phyloP scores from a whole-genome alignment of 2,113 vertebrate genomes.

The Gila orcuttii region DNA sequence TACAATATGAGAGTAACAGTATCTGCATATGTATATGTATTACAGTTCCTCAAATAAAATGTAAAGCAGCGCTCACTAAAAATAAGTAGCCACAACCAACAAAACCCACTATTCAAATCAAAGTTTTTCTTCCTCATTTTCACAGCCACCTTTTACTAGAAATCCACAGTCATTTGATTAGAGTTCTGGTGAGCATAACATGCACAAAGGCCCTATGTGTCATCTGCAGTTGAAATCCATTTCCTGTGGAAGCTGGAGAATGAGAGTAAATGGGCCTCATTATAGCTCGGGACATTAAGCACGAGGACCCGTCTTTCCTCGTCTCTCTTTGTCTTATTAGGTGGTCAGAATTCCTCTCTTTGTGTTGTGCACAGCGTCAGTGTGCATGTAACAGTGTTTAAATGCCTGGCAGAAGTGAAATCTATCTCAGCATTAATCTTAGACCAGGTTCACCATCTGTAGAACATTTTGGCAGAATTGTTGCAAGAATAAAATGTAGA shows the following conservation, averaged over 20 bases:
- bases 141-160: slow-evolving; percentile 31
- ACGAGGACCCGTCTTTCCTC: neutral
- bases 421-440: neutral
- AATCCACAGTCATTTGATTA: neutral
- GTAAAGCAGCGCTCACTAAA: neutral
- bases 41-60: slow-evolving; percentile 4
- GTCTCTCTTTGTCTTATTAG: neutral
- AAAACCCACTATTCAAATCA: slow-evolving; percentile 11
- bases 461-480: neutral
- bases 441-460: neutral
- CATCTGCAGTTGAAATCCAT: slow-evolving; percentile 31
- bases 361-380: neutral
- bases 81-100: neutral
- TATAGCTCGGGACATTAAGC: slow-evolving; percentile 27
- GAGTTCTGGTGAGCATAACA: neutral
- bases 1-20: neutral
- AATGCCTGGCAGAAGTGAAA: neutral
- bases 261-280: slow-evolving; percentile 37
- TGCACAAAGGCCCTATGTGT: slow-evolving; percentile 35
- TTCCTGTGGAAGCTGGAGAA: slow-evolving; percentile 34
- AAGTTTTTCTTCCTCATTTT: slow-evolving; percentile 29
- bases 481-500: neutral
- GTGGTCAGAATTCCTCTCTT: neutral
- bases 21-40: neutral
- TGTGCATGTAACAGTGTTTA: neutral